Conservation (phyloP, 1,140 invertebrate genomes). For the Drosophila ironensis region DNA sequence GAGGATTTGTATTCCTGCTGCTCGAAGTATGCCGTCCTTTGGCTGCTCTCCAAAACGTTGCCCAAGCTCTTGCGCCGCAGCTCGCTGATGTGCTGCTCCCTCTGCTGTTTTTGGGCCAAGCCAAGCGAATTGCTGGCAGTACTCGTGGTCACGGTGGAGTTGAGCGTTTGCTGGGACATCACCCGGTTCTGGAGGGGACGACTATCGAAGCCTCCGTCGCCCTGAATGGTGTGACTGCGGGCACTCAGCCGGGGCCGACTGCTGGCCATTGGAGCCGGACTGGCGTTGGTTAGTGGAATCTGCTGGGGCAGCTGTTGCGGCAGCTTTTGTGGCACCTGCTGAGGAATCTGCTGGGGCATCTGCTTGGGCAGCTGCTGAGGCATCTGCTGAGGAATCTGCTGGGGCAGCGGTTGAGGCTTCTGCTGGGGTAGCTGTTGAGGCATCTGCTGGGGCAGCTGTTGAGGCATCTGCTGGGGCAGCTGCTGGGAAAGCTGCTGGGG, state of each 20-base stretch:
- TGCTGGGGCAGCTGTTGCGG: neutral
- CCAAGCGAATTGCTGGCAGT: slow-evolving; percentile 11
- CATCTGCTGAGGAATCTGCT: neutral
- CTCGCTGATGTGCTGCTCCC: slow-evolving; percentile 40
- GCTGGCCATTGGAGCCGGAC: neutral
- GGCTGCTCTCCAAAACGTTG: slow-evolving; percentile 52
- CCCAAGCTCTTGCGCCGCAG: slow-evolving; percentile 70
- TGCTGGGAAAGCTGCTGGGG: neutral
- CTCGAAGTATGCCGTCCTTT: slow-evolving; percentile 33
- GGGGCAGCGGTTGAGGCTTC: neutral
- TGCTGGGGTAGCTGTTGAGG: neutral
- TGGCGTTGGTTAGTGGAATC: neutral
- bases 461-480: neutral
- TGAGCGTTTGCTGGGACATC: slow-evolving; percentile 57
- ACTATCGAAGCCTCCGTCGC: slow-evolving; percentile 17
- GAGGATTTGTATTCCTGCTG: slow-evolving; percentile 74
- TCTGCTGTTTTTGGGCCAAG: slow-evolving; percentile 8
- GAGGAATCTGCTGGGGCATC: neutral
- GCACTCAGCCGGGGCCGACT: slow-evolving; percentile 31
- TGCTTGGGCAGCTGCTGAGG: neutral
- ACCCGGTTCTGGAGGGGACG: slow-evolving; percentile 42
- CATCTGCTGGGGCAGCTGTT: neutral
- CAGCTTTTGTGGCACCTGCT: neutral
- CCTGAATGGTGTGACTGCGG: slow-evolving; percentile 54
- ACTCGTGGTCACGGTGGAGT: neutral